Evolutionary conservation across 2,113 vertebrate species (phyloP), one percentile per base, ranked within the genome.

Genomic region (Excalfactoria chinensis): DNA sequence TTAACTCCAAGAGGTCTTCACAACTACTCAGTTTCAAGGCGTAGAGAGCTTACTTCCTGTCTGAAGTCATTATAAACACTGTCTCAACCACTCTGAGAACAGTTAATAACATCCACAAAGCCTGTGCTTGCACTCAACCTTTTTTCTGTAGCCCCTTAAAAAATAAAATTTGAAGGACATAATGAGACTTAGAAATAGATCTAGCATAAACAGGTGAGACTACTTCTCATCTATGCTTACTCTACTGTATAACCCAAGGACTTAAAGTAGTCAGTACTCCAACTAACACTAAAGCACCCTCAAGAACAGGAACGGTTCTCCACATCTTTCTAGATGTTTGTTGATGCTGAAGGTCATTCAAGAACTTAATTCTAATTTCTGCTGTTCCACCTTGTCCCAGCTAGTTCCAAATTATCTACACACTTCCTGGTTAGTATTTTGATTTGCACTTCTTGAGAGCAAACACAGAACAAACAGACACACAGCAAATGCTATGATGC

Each of bases 401-500:
- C 10, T 13, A 21, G 8, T 19, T 79, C 35, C 5, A 13, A 51
- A 58, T 6, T 20, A 66, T 70, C 28, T n/a, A n/a, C 18, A 20
- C 19, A 12, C 18, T 58, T 58, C 18, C 32, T 58, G 32, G 55
- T n/a, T 58, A 20, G 32, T n/a, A 32, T 21, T 58, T n/a, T 58
- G 30, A 58, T 58, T 32, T 58, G 55, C 11, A 58, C 32, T 58
- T 58, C 18, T n/a, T n/a, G 30, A 21, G 30, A 58, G 30, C 18
- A 58, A 58, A 58, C 10, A 22, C 1, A 51, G 35, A 12, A 53
- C n/a, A 70, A 22, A 67, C 66, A 28, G 7, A 28, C 62, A 62
- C 15, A 11, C 9, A 35, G 5, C 20, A 75, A 79, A 41, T 1
- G 6, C 2, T 37, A 41, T 1, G 1, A 16, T 40, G 21, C 13